These are phyloP conservation scores for Coreoperca whiteheadi DNA, from an alignment of 2,113 vertebrate species.

Conservation along the genomic window DNA sequence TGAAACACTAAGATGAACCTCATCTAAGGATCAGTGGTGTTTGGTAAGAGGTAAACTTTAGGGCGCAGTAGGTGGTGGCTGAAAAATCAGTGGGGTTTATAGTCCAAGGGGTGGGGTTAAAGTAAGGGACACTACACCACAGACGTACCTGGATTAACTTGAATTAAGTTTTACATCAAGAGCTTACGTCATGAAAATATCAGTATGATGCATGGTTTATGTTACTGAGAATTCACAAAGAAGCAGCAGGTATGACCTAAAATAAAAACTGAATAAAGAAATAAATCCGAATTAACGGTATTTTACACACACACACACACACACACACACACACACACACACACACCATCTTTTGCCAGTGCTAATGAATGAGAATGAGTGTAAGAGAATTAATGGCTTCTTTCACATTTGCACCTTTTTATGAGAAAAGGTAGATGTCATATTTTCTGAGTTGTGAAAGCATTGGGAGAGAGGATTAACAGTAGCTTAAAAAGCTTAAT, in stretches of 20 bases:
- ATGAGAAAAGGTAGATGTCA: slow-evolving; percentile 48
- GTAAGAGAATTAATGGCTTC: slow-evolving; percentile 27
- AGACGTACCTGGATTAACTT: not conserved
- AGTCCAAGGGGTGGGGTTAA: slow-evolving; percentile 13
- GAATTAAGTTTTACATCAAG: not conserved
- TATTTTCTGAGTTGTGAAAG: slow-evolving; percentile 38
- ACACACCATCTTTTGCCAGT: not conserved
- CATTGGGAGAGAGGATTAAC: slow-evolving; percentile 67
- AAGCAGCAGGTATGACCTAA: not conserved
- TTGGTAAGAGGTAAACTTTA: slow-evolving; percentile 52
- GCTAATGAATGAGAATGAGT: slow-evolving; percentile 34
- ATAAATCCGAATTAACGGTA: not conserved
- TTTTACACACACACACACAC: not conserved
- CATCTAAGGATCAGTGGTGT: slow-evolving; percentile 43
- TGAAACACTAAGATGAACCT: slow-evolving; percentile 70
- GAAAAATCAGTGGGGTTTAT: slow-evolving; percentile 17
- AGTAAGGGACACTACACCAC: not conserved
- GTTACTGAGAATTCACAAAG: not conserved
- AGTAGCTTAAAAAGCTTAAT: slow-evolving; percentile 63
- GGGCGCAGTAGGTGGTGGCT: slow-evolving; percentile 40
- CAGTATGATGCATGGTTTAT: not conserved
- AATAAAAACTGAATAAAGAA: not conserved
- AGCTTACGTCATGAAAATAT: not conserved
- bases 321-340: not conserved
- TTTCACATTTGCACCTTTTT: slow-evolving; percentile 55